Evolutionary conservation across 2,797 vertebrate genomes (phyloP).

Genomic region (Lepus oiostolus): DNA sequence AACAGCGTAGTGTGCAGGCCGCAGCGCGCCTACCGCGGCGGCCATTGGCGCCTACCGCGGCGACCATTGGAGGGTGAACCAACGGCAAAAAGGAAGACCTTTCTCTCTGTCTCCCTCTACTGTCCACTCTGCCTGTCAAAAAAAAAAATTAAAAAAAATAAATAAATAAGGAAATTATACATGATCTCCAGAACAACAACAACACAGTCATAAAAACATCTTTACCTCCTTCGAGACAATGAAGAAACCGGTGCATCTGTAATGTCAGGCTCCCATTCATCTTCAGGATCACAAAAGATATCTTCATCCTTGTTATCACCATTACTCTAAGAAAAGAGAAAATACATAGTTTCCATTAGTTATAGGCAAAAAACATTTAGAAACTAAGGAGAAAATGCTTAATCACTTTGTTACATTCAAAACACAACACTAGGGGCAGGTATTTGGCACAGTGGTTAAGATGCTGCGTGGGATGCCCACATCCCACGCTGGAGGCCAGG

Average conservation of each 20-base stretch:
- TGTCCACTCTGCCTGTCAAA: too few relatives aligned
- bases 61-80: not conserved
- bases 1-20: too few relatives aligned
- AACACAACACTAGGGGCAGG: not conserved
- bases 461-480: too few relatives aligned
- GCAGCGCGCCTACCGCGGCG: too few relatives aligned
- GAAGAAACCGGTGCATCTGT: slow-evolving; percentile 90
- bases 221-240: slow-evolving; percentile 95
- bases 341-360: not conserved
- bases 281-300: slow-evolving; percentile 95
- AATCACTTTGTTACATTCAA: not conserved
- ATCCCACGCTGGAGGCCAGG: too few relatives aligned
- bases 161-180: not conserved
- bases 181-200: not conserved
- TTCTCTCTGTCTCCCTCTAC: too few relatives aligned
- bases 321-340: slow-evolving; percentile 89
- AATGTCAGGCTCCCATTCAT: slow-evolving; percentile 98
- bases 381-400: slow-evolving; percentile 13
- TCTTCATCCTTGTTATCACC: slow-evolving; percentile 91
- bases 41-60: too few relatives aligned
- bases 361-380: not conserved
- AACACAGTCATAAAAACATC: slow-evolving; percentile 47
- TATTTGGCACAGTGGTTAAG: too few relatives aligned
- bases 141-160: too few relatives aligned
- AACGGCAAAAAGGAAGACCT: too few relatives aligned